phyloP scores from a whole-genome alignment of 2,797 vertebrate species.

The Scleropages formosus region DNA sequence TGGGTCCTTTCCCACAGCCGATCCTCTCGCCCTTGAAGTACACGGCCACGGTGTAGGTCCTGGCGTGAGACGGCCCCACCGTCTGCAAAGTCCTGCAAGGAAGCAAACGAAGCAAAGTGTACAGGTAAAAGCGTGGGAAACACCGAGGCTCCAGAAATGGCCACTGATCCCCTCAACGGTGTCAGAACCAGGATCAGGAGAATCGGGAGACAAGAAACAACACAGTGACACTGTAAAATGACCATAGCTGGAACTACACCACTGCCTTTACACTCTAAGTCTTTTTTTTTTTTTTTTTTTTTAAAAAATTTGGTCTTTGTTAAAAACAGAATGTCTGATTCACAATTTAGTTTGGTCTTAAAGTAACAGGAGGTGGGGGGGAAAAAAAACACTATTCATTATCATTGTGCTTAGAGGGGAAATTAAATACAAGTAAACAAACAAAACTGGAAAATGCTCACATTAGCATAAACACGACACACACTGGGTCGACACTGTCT shows the following conservation, averaged over 20 bases:
- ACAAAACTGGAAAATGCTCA: slow-evolving; percentile 55
- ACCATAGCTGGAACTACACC: no score
- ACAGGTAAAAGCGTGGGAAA: slow-evolving; percentile 9
- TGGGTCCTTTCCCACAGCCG: slow-evolving; percentile 96
- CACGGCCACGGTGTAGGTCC: slow-evolving; percentile 94
- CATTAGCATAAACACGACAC: slow-evolving; percentile 63
- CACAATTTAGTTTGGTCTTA: no score
- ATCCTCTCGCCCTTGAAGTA: slow-evolving; percentile 98
- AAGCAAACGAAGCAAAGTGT: background rate
- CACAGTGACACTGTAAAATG: no score
- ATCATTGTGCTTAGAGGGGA: slow-evolving; percentile 43
- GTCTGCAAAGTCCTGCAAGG: slow-evolving; percentile 89
- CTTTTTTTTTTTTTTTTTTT: no score
- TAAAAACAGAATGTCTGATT: no score
- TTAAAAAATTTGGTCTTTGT: no score
- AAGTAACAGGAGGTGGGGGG: background rate
- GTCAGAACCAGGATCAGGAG: background rate
- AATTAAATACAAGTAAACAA: slow-evolving; percentile 35
- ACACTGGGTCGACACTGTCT: slow-evolving; percentile 45
- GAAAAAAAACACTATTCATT: slow-evolving; percentile 27
- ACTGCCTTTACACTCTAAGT: no score
- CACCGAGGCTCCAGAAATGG: background rate
- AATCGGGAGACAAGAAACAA: background rate
- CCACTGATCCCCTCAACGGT: background rate
- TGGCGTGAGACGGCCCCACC: slow-evolving; percentile 91